A percentile compares a stretch with the other conserved stretches of the same genome.
Conservation (phyloP, 35 echinoderm and acorn worm genomes). For the Lytechinus pictus region DNA sequence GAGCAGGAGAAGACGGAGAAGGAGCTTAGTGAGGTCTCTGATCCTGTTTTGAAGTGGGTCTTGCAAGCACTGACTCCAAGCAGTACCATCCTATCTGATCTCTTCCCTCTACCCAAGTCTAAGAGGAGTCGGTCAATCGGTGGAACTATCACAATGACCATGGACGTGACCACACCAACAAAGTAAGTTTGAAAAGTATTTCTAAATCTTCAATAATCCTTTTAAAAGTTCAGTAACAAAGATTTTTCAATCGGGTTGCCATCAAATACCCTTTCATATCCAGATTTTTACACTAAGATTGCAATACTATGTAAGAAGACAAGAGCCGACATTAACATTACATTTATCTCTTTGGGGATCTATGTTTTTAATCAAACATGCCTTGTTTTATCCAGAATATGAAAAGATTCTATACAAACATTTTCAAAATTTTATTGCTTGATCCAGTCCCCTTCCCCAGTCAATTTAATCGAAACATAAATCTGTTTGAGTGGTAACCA, state of each 20-base stretch:
- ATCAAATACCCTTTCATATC: too few species aligned
- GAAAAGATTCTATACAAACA: background rate
- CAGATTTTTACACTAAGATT: too few species aligned
- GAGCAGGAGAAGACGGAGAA: constrained; percentile 46
- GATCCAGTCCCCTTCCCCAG: background rate
- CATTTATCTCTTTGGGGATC: background rate
- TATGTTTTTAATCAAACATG: background rate
- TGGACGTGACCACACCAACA: constrained; percentile 58
- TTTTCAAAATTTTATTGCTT: background rate
- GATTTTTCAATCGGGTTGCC: too few species aligned
- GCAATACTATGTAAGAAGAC: too few species aligned
- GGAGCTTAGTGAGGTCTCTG: constrained; percentile 43
- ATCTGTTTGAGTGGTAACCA: background rate
- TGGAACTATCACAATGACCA: constrained; percentile 56
- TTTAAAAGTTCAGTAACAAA: too few species aligned
- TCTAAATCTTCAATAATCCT: too few species aligned
- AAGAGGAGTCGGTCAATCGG: background rate
- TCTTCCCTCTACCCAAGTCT: constrained; percentile 62
- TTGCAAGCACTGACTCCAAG: constrained; percentile 64
- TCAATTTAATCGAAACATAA: background rate
- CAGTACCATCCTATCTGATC: constrained; percentile 49
- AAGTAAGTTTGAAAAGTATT: constrained; percentile 29
- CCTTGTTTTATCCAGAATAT: background rate
- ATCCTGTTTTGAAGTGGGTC: constrained; percentile 71
- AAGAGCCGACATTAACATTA: too few species aligned